Conservation (phyloP, 2,888 invertebrate species). For the Acronicta aceris region DNA sequence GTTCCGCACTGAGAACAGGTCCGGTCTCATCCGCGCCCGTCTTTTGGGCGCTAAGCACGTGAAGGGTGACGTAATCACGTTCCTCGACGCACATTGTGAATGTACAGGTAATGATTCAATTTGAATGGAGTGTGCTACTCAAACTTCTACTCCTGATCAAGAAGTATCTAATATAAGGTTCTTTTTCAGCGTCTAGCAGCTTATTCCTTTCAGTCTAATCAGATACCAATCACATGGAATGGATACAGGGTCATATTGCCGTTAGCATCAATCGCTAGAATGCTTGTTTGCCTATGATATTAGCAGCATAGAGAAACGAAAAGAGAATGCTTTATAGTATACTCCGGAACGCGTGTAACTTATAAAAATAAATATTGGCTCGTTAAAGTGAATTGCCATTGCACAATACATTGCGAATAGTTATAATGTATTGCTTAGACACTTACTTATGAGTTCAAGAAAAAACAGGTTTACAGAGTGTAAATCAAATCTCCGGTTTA, state of each 20-base stretch:
- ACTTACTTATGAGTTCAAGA: constrained; percentile 35
- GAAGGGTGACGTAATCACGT: constrained; percentile 97
- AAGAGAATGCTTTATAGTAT: not conserved
- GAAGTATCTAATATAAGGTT: too few relatives aligned
- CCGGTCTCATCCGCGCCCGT: constrained; percentile 98
- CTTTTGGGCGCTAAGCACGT: constrained; percentile 98
- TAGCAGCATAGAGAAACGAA: too few relatives aligned
- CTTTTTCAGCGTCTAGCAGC: too few relatives aligned
- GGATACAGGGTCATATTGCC: too few relatives aligned
- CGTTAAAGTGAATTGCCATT: constrained; percentile 7
- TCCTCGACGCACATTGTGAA: constrained; percentile 99
- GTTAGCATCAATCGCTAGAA: too few relatives aligned
- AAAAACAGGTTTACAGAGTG: constrained; percentile 41
- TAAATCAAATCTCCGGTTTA: constrained; percentile 26
- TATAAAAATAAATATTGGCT: constrained; percentile 1
- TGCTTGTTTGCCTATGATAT: too few relatives aligned
- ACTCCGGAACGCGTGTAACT: too few relatives aligned
- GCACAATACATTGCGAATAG: constrained; percentile 30
- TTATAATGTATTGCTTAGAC: constrained; percentile 26
- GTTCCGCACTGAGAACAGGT: constrained; percentile 96
- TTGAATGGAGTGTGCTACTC: too few relatives aligned
- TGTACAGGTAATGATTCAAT: constrained; percentile 89
- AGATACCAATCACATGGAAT: too few relatives aligned
- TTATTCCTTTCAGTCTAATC: too few relatives aligned
- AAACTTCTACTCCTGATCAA: not conserved